phyloP scores from a whole-genome alignment of 2,113 vertebrate species.

The Alaudala cheleensis region DNA sequence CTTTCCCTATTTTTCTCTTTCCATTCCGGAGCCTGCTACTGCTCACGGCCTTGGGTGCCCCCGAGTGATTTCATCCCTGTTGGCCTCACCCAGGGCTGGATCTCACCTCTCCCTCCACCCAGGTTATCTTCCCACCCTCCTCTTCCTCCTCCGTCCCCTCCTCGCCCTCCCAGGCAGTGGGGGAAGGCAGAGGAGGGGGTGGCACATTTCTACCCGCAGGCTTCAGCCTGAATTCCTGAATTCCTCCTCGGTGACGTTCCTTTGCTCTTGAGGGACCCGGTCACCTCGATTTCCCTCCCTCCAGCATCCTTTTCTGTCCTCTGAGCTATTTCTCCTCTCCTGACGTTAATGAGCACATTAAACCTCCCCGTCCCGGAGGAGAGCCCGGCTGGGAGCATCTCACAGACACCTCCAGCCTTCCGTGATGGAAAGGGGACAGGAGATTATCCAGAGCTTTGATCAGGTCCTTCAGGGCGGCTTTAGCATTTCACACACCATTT shows the following conservation, averaged over 20 bases:
- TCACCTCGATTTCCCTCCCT: slow-evolving; percentile 19
- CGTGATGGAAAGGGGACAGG: not conserved
- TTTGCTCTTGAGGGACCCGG: not conserved
- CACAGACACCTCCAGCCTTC: not conserved
- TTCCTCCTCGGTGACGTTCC: not conserved
- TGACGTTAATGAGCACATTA: not conserved
- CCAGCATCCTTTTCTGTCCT: slow-evolving; percentile 18
- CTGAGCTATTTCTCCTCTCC: not conserved
- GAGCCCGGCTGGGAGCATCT: not conserved
- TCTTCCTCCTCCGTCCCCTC: not conserved
- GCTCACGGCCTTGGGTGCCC: fast-evolving
- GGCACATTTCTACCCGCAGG: not conserved
- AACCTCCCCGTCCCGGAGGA: not conserved
- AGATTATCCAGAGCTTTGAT: not conserved
- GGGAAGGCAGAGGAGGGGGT: not conserved
- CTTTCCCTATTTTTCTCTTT: fast-evolving
- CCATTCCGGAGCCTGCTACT: fast-evolving
- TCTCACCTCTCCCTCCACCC: not conserved
- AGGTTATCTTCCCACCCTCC: not conserved
- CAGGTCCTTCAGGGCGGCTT: not conserved
- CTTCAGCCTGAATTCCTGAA: slow-evolving; percentile 23
- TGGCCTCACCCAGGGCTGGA: not conserved
- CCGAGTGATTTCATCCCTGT: not conserved
- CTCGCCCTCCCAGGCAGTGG: not conserved
- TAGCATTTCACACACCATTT: not conserved